These are phyloP conservation scores for Phylloscopus collybita DNA, from an alignment of 2,797 vertebrate genomes.

Conservation along the genomic window DNA sequence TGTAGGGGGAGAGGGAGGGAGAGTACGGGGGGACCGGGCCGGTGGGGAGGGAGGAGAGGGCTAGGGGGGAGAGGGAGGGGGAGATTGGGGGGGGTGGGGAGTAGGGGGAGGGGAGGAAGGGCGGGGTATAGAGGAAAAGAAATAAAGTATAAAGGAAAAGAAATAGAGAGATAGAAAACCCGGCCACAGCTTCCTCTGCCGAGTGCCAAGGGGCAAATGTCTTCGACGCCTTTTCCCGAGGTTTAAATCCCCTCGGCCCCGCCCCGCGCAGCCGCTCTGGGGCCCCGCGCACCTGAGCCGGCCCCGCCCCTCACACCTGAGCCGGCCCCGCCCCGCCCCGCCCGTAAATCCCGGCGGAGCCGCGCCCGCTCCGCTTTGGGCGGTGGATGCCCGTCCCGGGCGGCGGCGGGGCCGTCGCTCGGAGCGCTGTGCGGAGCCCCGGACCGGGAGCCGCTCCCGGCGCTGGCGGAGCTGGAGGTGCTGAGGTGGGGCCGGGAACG, in stretches of 20 bases:
- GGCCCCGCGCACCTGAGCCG: neutral
- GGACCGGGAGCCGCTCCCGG: neutral
- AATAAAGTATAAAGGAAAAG: too few species aligned
- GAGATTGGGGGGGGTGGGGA: too few species aligned
- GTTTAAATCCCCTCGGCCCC: neutral
- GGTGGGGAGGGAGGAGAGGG: too few species aligned
- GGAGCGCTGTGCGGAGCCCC: neutral
- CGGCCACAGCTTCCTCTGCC: fast-evolving
- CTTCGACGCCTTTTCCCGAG: fast-evolving
- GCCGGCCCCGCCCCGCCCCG: neutral
- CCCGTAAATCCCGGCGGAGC: neutral
- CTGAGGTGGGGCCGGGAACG: neutral
- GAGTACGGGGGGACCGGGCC: too few species aligned
- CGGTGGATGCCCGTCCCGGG: too few species aligned
- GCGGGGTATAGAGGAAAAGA: too few species aligned
- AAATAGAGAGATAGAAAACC: too few species aligned
- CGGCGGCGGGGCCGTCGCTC: too few species aligned
- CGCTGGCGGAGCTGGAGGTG: neutral
- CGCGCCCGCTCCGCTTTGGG: too few species aligned
- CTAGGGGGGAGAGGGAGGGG: too few species aligned
- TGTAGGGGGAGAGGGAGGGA: too few species aligned
- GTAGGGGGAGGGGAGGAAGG: too few species aligned
- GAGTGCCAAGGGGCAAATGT: neutral
- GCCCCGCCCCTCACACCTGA: neutral
- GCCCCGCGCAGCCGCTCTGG: neutral